A percentile compares a stretch with the other conserved stretches of the same genome.
Conservation (phyloP, 2,888 invertebrate species). For the Nephrotoma appendiculata region DNA sequence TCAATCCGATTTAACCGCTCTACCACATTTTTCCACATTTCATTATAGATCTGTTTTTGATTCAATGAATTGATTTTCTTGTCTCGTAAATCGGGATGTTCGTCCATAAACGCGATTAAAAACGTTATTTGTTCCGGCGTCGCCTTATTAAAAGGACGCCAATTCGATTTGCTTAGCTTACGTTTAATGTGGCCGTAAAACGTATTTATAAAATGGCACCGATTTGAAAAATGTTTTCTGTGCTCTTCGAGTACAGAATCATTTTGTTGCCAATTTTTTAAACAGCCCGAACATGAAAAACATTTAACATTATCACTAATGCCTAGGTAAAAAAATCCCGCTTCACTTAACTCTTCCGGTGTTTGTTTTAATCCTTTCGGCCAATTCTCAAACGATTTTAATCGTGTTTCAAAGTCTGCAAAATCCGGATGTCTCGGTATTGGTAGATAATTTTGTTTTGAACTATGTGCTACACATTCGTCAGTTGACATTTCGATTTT, state of each 20-base stretch:
- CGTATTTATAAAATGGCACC: neutral
- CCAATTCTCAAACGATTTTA: slow-evolving; percentile 51
- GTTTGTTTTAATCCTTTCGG: slow-evolving; percentile 57
- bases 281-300: slow-evolving; percentile 75
- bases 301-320: slow-evolving; percentile 71
- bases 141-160: neutral
- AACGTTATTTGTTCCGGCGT: neutral
- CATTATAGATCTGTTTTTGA: neutral
- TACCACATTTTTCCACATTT: neutral
- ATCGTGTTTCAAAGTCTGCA: neutral
- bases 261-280: slow-evolving; percentile 64
- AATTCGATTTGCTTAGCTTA: neutral
- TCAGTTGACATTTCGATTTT: neutral
- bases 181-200: neutral
- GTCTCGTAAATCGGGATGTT: neutral
- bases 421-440: neutral
- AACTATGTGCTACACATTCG: slow-evolving; percentile 2
- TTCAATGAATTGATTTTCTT: neutral
- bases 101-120: neutral
- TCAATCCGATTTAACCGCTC: neutral
- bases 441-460: neutral
- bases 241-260: neutral
- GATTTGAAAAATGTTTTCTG: neutral
- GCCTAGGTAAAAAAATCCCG: slow-evolving; percentile 78
- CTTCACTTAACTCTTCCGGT: slow-evolving; percentile 59